Conservation (phyloP, 2,797 vertebrate genomes). For the Anas flavirostris region DNA sequence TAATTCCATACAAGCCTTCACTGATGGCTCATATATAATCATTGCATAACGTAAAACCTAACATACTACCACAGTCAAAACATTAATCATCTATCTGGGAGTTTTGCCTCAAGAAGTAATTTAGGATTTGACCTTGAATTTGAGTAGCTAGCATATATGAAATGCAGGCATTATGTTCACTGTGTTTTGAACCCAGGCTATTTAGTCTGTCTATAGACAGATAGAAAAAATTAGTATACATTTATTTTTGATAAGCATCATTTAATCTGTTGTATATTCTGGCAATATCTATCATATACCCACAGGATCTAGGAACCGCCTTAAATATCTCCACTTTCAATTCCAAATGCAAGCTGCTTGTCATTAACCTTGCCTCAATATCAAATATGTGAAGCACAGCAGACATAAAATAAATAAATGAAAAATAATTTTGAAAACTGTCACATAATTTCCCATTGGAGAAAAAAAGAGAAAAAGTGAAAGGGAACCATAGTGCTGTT, state of each 20-base stretch:
- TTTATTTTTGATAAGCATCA: slow-evolving; percentile 48
- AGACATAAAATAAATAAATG: slow-evolving; percentile 41
- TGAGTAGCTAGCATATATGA: neutral
- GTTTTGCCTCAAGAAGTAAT: slow-evolving; percentile 27
- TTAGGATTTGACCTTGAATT: slow-evolving; percentile 54
- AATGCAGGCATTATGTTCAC: neutral
- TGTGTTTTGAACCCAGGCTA: neutral
- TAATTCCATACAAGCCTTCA: neutral
- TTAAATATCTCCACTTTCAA: slow-evolving; percentile 34
- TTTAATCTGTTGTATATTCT: slow-evolving; percentile 54
- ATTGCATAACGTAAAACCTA: slow-evolving; percentile 2
- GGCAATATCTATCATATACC: slow-evolving; percentile 28
- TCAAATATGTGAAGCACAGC: slow-evolving; percentile 23
- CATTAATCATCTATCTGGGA: slow-evolving; percentile 29
- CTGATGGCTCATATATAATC: slow-evolving; percentile 6
- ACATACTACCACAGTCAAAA: slow-evolving; percentile 5
- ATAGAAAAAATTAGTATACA: slow-evolving; percentile 35
- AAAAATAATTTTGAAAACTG: slow-evolving; percentile 34
- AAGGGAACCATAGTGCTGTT: neutral
- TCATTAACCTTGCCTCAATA: slow-evolving; percentile 61
- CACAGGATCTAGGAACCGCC: slow-evolving; percentile 10
- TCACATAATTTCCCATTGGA: neutral
- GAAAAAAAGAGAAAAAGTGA: neutral
- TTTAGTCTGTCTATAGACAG: neutral
- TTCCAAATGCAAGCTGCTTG: slow-evolving; percentile 37